Percentiles rank a stretch among this genome's conserved stretches.
Evolutionary conservation across 1,140 invertebrate species (phyloP).

Genomic region (Dreissena polymorpha): DNA sequence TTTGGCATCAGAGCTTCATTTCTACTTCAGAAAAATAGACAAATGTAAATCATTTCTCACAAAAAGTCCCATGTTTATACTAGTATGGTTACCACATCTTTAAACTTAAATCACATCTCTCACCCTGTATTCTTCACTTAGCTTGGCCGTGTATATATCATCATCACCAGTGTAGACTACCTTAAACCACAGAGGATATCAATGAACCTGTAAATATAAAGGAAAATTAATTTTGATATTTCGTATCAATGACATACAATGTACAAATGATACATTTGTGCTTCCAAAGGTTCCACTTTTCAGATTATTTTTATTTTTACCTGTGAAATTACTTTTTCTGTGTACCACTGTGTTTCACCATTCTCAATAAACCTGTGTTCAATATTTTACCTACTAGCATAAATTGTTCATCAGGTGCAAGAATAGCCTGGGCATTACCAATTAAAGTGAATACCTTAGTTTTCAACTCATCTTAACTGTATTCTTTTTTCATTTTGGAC

Average conservation of each 20-base stretch:
- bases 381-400: slow-evolving; percentile 31
- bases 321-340: slow-evolving; percentile 28
- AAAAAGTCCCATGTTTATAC: no score
- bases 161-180: not conserved
- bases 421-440: not conserved
- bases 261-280: no score
- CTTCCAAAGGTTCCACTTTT: no score
- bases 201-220: not conserved
- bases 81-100: no score
- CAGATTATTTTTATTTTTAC: no score
- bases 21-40: no score
- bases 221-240: not conserved
- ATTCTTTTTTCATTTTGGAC: not conserved
- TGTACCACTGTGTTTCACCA: slow-evolving; percentile 18
- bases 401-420: slow-evolving; percentile 15
- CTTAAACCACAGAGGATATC: not conserved
- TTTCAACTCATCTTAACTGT: slow-evolving; percentile 16
- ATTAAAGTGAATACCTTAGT: slow-evolving; percentile 8
- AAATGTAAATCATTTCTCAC: no score
- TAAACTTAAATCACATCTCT: no score
- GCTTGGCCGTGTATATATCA: not conserved
- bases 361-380: slow-evolving; percentile 18
- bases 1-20: no score
- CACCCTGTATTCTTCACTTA: no score
- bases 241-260: no score